Base-by-base conservation (phyloP, 2,113 vertebrate genomes). In the Steatornis caripensis region DNA sequence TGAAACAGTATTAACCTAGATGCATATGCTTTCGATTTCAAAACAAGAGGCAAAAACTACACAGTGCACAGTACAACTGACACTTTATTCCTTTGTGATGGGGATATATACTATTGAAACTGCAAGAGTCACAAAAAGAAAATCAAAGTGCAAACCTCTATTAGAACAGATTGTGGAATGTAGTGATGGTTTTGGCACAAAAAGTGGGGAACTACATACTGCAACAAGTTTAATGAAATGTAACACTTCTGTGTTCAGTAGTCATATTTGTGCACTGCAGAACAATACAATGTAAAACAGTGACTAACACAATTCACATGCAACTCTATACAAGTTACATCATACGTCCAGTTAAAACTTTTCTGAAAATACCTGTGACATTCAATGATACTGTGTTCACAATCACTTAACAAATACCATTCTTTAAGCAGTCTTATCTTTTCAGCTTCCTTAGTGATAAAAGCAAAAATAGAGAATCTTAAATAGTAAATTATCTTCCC, bases 21-120 rank as follows among this genome's bases (percentile, higher is more conserved):
- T 23, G 29, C 9, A 51, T 9, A 24, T 1, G n/a, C 34, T 82
- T 92, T 70, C 60, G 66, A 19, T 91, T 84, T 85, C 78, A 78
- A 90, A 97, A 95, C 68, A 95, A 93, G 70, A 95, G 86, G 94
- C 57, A 91, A 72, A 37, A 66, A 95, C 48, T 79, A 90, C 71
- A 39, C 49, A 75, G 54, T 24, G 30, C 95, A 97, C 66, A 77
- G 94, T 96, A 98, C 96, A 97, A 95, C 69, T 96, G 97, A 98
- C 93, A 97, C 94, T 98, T 98, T 98, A 98, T 98, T 98, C 96
- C 93, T 97, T 97, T 10, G 6, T 96, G 94, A 97, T 82, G 88
- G 78, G 83, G 90, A 95, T 93, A 98, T 89, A 97, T 89, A 97
- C 76, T 74, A 94, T 58, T 72, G 92, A 94, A 97, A 97, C 68